Conservation (phyloP, 2,797 vertebrate species). For the Anguilla megastoma region DNA sequence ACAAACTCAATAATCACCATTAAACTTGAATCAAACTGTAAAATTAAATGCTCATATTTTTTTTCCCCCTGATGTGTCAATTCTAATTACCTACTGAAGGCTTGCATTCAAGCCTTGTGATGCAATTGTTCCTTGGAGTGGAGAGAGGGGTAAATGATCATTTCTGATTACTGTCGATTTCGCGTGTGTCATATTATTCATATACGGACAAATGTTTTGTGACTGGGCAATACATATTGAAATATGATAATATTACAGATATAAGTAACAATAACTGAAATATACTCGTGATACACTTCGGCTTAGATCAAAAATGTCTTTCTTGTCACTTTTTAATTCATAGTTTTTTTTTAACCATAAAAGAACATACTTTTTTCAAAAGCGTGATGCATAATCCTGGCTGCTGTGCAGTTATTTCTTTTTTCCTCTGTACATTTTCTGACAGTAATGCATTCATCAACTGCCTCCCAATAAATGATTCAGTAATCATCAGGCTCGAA, state of each 20-base stretch:
- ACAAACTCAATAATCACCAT: conserved; percentile 3
- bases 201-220: not conserved
- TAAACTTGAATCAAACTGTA: conserved; percentile 10
- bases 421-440: not conserved
- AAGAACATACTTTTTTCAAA: conserved; percentile 1
- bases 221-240: not conserved
- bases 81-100: not conserved
- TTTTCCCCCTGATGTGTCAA: not conserved
- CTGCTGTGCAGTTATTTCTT: not conserved
- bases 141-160: not conserved
- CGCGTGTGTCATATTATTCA: not conserved
- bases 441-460: conserved; percentile 22
- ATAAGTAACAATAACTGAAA: not conserved
- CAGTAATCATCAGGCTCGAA: conserved; percentile 7
- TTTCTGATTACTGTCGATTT: not conserved
- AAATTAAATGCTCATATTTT: not conserved
- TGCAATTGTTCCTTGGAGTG: not conserved
- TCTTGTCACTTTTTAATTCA: not conserved
- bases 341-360: not conserved
- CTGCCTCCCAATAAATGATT: conserved; percentile 22
- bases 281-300: not conserved
- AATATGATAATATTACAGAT: not conserved
- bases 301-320: not conserved
- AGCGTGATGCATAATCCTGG: not conserved
- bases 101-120: not conserved